Conservation (phyloP, 2,113 vertebrate species). For the Planiliza haematocheilus region DNA sequence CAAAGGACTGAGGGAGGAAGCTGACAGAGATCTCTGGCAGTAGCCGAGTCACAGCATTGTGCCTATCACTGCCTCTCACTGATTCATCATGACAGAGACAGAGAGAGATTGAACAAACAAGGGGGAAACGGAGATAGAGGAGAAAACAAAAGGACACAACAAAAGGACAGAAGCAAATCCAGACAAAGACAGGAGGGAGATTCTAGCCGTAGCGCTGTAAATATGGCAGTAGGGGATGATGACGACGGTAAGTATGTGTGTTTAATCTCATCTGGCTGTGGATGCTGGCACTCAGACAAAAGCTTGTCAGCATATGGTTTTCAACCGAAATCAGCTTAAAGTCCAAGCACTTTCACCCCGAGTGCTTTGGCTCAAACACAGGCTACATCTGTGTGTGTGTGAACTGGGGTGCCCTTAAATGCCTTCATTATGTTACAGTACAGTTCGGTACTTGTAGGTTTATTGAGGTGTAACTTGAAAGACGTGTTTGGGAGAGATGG, state of each 20-base stretch:
- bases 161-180: conserved; percentile 27
- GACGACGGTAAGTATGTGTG: conserved; percentile 60
- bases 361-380: conserved; percentile 39
- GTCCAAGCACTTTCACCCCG: conserved; percentile 44
- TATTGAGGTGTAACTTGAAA: too few species aligned
- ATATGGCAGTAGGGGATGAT: conserved; percentile 72
- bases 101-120: conserved; percentile 61
- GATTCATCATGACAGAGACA: conserved; percentile 71
- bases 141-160: conserved; percentile 53
- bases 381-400: conserved; percentile 3
- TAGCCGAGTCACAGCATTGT: conserved; percentile 64
- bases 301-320: conserved; percentile 67
- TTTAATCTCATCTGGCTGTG: conserved; percentile 66
- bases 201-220: conserved; percentile 50
- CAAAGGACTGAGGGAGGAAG: conserved; percentile 55
- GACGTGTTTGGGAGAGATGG: background rate
- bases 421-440: background rate
- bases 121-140: conserved; percentile 37
- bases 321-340: conserved; percentile 72
- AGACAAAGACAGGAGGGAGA: conserved; percentile 30
- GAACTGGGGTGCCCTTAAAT: conserved; percentile 22
- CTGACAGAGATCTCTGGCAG: conserved; percentile 66
- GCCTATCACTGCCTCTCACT: conserved; percentile 76
- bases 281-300: conserved; percentile 65
- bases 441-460: background rate